These are phyloP conservation scores for Caenorhabditis sp. DNA, from an alignment of 2,888 invertebrate genomes.

Conservation along the genomic window DNA sequence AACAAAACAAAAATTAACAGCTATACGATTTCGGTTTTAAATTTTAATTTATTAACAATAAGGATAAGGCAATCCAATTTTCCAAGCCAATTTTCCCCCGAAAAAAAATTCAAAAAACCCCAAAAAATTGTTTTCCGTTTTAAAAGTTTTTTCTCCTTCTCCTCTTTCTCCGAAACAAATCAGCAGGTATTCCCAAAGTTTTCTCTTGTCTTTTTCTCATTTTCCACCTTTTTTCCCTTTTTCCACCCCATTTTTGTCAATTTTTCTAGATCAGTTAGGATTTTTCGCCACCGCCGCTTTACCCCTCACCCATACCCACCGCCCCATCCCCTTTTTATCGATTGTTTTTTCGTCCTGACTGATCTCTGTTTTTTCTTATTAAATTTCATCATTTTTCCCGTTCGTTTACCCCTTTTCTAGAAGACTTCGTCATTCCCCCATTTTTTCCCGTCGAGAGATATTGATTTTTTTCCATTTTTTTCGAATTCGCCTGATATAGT, in stretches of 20 bases:
- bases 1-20: no score
- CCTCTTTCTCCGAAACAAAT: conserved; percentile 11
- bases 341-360: conserved; percentile 36
- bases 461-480: conserved; percentile 1
- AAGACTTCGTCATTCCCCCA: conserved; percentile 13
- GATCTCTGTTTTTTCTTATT: conserved; percentile 34
- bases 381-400: not conserved
- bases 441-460: conserved; percentile 7
- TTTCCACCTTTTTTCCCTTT: not conserved
- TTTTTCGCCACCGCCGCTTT: conserved; percentile 9
- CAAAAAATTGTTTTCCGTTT: no score
- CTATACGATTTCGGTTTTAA: no score
- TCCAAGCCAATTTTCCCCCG: no score
- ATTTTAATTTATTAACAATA: conserved; percentile 6
- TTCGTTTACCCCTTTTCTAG: conserved; percentile 35
- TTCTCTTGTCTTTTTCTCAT: not conserved
- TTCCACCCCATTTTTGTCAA: not conserved
- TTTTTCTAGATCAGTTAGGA: conserved; percentile 41
- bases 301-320: conserved; percentile 24
- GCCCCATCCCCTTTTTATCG: conserved; percentile 10
- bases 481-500: not conserved
- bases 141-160: not conserved
- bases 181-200: conserved; percentile 30
- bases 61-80: no score
- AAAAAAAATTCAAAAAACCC: conserved; percentile 23